Percentiles rank a stretch among this genome's conserved stretches.
Evolutionary conservation across 30 jellyfish, hydroid and myxozoan species (phyloP).

Genomic region (Chironex yamaguchii): DNA sequence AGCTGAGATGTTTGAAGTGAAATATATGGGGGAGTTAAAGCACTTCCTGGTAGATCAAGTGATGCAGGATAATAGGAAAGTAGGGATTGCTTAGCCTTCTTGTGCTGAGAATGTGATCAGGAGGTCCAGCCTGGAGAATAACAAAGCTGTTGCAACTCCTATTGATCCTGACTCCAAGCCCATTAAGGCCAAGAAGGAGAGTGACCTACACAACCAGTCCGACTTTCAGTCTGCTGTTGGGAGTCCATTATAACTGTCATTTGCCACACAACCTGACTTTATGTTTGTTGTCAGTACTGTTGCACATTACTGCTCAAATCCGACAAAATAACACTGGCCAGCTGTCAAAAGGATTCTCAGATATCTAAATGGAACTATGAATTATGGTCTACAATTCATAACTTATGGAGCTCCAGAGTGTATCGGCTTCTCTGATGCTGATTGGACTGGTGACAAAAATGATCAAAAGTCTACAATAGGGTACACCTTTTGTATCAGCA

Average conservation of each 20-base stretch:
- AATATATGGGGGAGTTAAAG: constrained; percentile 50
- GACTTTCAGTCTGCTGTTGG: constrained; percentile 71
- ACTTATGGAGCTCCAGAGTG: background rate
- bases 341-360: constrained; percentile 74
- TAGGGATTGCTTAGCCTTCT: constrained; percentile 19
- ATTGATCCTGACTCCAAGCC: constrained; percentile 39
- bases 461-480: background rate
- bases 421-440: constrained; percentile 58
- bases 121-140: constrained; percentile 38
- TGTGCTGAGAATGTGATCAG: background rate
- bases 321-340: constrained; percentile 63
- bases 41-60: constrained; percentile 55
- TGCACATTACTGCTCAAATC: constrained; percentile 35
- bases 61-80: background rate
- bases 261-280: too few relatives aligned
- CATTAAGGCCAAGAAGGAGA: background rate
- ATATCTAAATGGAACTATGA: constrained; percentile 55
- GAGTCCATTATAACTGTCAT: constrained; percentile 12
- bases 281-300: constrained; percentile 64
- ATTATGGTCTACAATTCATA: constrained; percentile 14
- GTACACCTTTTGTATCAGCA: background rate
- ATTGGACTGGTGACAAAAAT: constrained; percentile 72
- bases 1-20: constrained; percentile 34
- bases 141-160: constrained; percentile 45
- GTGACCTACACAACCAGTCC: background rate